Evolutionary conservation across 1,140 invertebrate genomes (phyloP).

Genomic region (Brevipalpus yothersi): DNA sequence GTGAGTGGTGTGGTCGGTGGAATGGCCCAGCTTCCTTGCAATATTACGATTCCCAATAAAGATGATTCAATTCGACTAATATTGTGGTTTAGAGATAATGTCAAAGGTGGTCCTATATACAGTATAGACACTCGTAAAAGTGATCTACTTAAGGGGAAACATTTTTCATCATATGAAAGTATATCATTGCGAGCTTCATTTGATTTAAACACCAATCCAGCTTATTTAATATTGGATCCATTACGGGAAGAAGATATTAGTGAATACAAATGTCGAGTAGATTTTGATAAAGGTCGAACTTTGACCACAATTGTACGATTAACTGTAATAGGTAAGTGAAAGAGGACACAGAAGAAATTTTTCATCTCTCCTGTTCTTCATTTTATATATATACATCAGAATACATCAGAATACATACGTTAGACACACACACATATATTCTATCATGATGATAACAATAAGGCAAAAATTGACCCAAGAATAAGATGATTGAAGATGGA

Average conservation of each 20-base stretch:
- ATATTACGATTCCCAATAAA: background rate
- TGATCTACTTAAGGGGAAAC: background rate
- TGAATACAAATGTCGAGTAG: conserved; percentile 26
- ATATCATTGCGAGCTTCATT: conserved; percentile 4
- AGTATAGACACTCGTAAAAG: conserved; percentile 2
- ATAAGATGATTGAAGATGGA: too few species aligned
- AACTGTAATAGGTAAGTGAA: conserved; percentile 45
- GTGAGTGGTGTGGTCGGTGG: background rate
- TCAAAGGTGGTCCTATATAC: conserved; percentile 6
- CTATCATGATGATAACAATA: too few species aligned
- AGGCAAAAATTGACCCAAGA: too few species aligned
- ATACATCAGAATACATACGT: too few species aligned
- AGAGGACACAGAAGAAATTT: background rate
- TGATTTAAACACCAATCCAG: background rate
- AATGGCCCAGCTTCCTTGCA: background rate
- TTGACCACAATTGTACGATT: conserved; percentile 49
- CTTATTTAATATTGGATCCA: conserved; percentile 1
- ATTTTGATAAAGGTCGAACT: conserved; percentile 52
- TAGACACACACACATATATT: too few species aligned
- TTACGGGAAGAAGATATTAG: conserved; percentile 9
- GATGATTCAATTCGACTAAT: conserved; percentile 3
- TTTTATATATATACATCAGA: too few species aligned
- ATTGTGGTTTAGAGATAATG: conserved; percentile 6
- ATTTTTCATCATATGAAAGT: background rate
- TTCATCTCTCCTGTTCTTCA: too few species aligned